Percentiles rank a stretch among this genome's conserved stretches.
phyloP scores from a whole-genome alignment of 2,888 invertebrate genomes.

The Trypoxylon attenuatum region DNA sequence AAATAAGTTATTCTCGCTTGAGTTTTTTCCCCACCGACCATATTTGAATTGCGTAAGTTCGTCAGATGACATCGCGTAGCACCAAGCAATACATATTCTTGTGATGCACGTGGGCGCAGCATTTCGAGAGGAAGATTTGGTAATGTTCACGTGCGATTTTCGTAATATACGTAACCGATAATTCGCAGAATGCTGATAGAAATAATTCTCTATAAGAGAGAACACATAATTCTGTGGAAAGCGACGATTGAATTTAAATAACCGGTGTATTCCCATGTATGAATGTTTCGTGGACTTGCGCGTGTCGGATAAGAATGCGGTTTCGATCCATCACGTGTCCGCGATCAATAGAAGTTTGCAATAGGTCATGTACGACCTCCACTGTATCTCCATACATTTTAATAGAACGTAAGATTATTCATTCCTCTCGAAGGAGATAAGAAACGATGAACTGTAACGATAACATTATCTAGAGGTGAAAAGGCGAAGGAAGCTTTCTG shows the following conservation, averaged over 20 bases:
- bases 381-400: background rate
- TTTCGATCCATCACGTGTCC: background rate
- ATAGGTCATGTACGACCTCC: background rate
- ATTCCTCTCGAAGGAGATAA: background rate
- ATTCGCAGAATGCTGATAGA: too few species aligned
- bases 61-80: constrained; percentile 7
- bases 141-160: too few species aligned
- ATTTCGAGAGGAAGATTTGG: too few species aligned
- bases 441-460: constrained; percentile 16
- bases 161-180: too few species aligned
- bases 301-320: background rate
- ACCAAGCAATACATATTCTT: too few species aligned
- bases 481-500: background rate
- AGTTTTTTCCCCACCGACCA: constrained; percentile 15
- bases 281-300: too few species aligned
- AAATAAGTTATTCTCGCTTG: constrained; percentile 25
- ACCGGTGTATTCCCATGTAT: too few species aligned
- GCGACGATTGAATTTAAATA: too few species aligned
- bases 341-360: background rate
- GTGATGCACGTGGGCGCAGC: too few species aligned
- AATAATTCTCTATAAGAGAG: too few species aligned
- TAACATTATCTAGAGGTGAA: constrained; percentile 24
- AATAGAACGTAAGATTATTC: constrained; percentile 1
- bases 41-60: constrained; percentile 15
- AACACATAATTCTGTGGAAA: too few species aligned